Evolutionary conservation across 2,113 vertebrate species (phyloP), one percentile per base, ranked within the genome.

Genomic region (Lophius piscatorius): DNA sequence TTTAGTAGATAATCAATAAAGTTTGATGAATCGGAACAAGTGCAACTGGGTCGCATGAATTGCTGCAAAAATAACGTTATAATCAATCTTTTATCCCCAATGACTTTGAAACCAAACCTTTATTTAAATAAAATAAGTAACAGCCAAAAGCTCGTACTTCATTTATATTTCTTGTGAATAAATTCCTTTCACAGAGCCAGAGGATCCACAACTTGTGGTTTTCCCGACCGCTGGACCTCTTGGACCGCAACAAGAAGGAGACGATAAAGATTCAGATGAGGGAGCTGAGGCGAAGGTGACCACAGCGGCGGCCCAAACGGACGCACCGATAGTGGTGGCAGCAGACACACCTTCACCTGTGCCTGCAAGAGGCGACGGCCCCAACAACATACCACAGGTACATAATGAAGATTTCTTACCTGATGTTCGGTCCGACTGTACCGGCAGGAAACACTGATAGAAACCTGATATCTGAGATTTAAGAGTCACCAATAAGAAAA

Each of bases 311-410:
- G 24, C 13, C 1, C 20, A 45, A 0, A 74, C 52, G 0, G 28
- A 54, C 0, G 4, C 1, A 16, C 26, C 50, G 2, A 4, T 16
- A 8, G 6, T 31, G 1, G 1, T 5, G 1, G 21, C 65, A 7
- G 3, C 33, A 18, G 29, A 66, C 31, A 80, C 78, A 1, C 51
- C 35, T n/a, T 48, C 56, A 14, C 63, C 77, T 1, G n/a, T 20
- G 4, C 75, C 83, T 10, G 6, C 63, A 10, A 82, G 85, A 77
- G 87, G 87, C 0, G 87, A 89, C 1, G 76, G 79, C 1, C 52
- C 78, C 1, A 5, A 4, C 6, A 69, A 65, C 44, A 18, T 14
- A 10, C 76, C 78, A 17, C 8, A 50, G 81, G 87, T 88, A 40
- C 63, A 47, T 16, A 8, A 17, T 3, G 5, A 40, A 9, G 17